Evolutionary conservation across 2,888 invertebrate species (phyloP).

Genomic region (Heteromyza rotundicornis): DNA sequence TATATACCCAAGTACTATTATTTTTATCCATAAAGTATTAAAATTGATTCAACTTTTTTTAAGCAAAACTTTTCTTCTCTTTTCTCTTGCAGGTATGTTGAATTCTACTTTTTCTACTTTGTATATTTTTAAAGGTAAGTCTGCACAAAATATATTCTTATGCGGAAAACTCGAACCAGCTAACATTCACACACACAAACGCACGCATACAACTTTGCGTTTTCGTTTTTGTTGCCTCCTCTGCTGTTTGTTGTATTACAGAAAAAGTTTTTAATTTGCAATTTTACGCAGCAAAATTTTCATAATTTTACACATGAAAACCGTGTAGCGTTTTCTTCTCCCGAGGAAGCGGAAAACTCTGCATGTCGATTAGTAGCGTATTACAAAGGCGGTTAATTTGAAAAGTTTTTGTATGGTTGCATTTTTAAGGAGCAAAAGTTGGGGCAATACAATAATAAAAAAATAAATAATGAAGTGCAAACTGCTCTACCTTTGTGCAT

Average conservation of each 20-base stretch:
- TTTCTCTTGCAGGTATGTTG: conserved; percentile 15
- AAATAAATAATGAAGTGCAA: too few relatives aligned
- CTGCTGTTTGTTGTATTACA: neutral
- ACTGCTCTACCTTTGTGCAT: too few relatives aligned
- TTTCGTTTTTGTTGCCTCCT: neutral
- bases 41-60: too few relatives aligned
- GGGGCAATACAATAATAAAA: neutral
- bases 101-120: neutral
- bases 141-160: too few relatives aligned
- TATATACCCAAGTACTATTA: too few relatives aligned
- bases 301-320: conserved; percentile 8
- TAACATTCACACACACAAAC: too few relatives aligned
- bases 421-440: neutral
- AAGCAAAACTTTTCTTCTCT: neutral
- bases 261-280: conserved; percentile 1
- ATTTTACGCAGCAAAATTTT: conserved; percentile 2
- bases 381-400: conserved; percentile 13
- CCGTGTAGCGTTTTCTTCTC: neutral
- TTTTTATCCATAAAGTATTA: too few relatives aligned
- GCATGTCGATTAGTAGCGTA: neutral
- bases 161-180: too few relatives aligned
- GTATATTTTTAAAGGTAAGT: too few relatives aligned
- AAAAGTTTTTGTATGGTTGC: conserved; percentile 6
- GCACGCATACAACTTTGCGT: neutral
- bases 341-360: neutral